Conservation (phyloP, 2,888 invertebrate genomes). For the Aphidius colemani region DNA sequence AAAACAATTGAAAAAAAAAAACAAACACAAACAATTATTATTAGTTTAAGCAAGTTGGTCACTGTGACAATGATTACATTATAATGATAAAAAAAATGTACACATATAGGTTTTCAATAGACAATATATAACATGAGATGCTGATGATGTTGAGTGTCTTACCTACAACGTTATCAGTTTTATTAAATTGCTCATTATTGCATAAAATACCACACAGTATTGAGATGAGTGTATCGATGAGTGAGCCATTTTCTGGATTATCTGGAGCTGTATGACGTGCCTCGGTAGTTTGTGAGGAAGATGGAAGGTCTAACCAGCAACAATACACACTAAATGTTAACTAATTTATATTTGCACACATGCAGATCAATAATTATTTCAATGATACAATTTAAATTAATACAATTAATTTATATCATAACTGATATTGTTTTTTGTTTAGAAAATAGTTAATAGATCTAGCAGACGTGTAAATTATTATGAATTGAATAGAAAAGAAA, state of each 20-base stretch:
- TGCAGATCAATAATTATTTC: constrained; percentile 27
- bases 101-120: not conserved
- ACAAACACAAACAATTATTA: not conserved
- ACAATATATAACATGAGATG: constrained; percentile 11
- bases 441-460: too few relatives aligned
- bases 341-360: constrained; percentile 37
- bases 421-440: too few relatives aligned
- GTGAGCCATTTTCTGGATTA: constrained; percentile 50
- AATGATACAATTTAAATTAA: too few relatives aligned
- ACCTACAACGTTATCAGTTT: constrained; percentile 45
- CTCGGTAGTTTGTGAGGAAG: constrained; percentile 51
- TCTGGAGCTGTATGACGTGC: constrained; percentile 45
- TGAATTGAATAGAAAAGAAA: not conserved
- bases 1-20: constrained; percentile 6
- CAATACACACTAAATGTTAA: constrained; percentile 51
- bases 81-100: too few relatives aligned
- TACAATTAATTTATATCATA: too few relatives aligned
- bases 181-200: constrained; percentile 56
- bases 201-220: constrained; percentile 59
- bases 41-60: too few relatives aligned
- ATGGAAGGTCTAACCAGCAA: constrained; percentile 49
- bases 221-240: constrained; percentile 57
- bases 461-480: not conserved
- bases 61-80: too few relatives aligned
- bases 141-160: constrained; percentile 41